Conservation (phyloP, 2,797 vertebrate genomes). For the Pachyuromys duprasi region DNA sequence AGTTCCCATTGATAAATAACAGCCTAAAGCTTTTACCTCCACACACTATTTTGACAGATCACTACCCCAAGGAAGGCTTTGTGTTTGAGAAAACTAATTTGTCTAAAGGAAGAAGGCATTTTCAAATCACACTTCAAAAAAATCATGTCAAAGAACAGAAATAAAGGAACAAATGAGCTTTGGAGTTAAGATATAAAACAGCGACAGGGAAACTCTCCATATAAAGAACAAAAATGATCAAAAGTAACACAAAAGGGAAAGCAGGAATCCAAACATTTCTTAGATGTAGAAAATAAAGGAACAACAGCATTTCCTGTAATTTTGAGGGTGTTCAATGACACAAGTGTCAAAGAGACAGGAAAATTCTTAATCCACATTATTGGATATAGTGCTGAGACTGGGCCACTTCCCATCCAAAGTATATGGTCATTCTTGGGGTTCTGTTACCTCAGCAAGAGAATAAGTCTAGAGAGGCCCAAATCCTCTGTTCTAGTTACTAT, state of each 20-base stretch:
- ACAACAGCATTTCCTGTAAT: neutral
- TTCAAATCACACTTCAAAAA: slow-evolving; percentile 66
- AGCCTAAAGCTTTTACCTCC: slow-evolving; percentile 7
- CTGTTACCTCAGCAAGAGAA: neutral
- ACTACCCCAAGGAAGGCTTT: slow-evolving; percentile 54
- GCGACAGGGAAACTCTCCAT: slow-evolving; percentile 39
- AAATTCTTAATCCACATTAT: slow-evolving; percentile 11
- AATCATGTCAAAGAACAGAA: slow-evolving; percentile 55
- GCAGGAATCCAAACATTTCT: slow-evolving; percentile 47
- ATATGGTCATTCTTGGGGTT: neutral
- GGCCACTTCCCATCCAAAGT: neutral
- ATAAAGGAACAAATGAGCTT: slow-evolving; percentile 63
- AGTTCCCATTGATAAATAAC: slow-evolving; percentile 69
- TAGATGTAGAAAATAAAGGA: slow-evolving; percentile 52
- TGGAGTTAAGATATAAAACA: slow-evolving; percentile 31
- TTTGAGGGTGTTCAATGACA: slow-evolving; percentile 40
- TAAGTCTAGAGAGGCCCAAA: neutral
- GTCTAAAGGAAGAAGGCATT: slow-evolving; percentile 66
- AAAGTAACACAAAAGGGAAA: slow-evolving; percentile 34
- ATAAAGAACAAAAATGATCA: slow-evolving; percentile 60
- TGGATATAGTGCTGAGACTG: neutral
- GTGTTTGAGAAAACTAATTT: slow-evolving; percentile 62
- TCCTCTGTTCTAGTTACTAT: neutral
- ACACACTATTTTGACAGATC: slow-evolving; percentile 73
- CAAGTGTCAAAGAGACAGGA: slow-evolving; percentile 14